phyloP scores from a whole-genome alignment of 2,113 vertebrate genomes.

The Zeus faber region DNA sequence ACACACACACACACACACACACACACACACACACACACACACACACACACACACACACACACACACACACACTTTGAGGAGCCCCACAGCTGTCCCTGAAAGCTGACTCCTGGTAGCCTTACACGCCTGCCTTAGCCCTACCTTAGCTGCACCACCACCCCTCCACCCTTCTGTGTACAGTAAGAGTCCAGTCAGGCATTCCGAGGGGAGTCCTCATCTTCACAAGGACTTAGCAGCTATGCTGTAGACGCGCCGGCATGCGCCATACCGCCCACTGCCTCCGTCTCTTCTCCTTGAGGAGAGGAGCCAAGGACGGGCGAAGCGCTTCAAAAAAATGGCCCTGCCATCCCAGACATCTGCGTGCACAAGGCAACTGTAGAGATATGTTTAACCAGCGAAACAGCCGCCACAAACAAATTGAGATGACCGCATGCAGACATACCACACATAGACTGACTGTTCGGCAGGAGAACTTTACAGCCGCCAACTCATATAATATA shows the following conservation, averaged over 20 bases:
- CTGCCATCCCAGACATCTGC: slow-evolving; percentile 31
- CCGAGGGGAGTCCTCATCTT: neutral
- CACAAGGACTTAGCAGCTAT: slow-evolving; percentile 14
- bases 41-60: too few relatives aligned
- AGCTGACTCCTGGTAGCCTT: neutral
- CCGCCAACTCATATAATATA: slow-evolving; percentile 16
- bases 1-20: neutral
- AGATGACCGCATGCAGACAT: slow-evolving; percentile 40
- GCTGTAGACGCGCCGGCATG: neutral
- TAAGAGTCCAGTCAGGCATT: neutral
- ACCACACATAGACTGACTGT: slow-evolving; percentile 19
- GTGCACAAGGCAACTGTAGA: slow-evolving; percentile 56
- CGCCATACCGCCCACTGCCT: slow-evolving; percentile 2
- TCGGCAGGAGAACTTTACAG: slow-evolving; percentile 30
- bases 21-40: too few relatives aligned
- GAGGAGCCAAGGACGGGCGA: slow-evolving; percentile 44
- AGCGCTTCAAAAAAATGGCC: slow-evolving; percentile 39
- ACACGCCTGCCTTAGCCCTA: neutral
- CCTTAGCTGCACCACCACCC: slow-evolving; percentile 5
- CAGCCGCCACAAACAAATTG: slow-evolving; percentile 28
- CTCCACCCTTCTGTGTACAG: neutral
- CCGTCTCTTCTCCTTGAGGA: slow-evolving; percentile 24
- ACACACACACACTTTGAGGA: neutral
- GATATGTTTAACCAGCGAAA: slow-evolving; percentile 58
- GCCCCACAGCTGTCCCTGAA: neutral